phyloP scores from a whole-genome alignment of 2,113 vertebrate species.

The Prunella fulvescens region DNA sequence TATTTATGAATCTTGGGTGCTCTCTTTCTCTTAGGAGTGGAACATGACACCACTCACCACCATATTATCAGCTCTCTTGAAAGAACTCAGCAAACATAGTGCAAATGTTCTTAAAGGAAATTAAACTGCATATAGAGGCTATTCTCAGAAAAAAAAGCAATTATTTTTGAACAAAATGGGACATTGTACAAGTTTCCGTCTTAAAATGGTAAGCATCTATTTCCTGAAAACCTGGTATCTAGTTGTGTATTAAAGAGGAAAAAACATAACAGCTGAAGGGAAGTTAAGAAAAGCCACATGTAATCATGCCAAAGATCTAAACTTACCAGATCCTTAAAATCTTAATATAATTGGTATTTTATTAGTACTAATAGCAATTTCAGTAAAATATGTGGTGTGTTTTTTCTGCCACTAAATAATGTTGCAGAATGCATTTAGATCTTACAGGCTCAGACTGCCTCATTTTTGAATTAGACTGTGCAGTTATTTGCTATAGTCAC shows the following conservation, averaged over 20 bases:
- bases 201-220: not conserved
- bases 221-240: not conserved
- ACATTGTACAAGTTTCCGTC: not conserved
- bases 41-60: not conserved
- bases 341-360: not conserved
- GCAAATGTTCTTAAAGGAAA: not conserved
- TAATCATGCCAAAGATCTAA: not conserved
- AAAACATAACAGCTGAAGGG: not conserved
- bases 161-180: not conserved
- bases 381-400: not conserved
- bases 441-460: not conserved
- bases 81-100: not conserved
- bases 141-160: not conserved
- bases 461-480: not conserved
- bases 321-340: not conserved
- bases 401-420: not conserved
- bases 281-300: not conserved
- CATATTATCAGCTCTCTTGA: rapidly evolving
- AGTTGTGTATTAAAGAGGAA: not conserved
- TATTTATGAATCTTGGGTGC: not conserved
- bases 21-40: not conserved
- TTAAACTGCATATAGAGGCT: not conserved
- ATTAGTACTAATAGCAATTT: not conserved
- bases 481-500: not conserved
- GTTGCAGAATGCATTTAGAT: not conserved